These are phyloP conservation scores for Conomelus anceps DNA, from an alignment of 2,888 invertebrate species.

Conservation along the genomic window DNA sequence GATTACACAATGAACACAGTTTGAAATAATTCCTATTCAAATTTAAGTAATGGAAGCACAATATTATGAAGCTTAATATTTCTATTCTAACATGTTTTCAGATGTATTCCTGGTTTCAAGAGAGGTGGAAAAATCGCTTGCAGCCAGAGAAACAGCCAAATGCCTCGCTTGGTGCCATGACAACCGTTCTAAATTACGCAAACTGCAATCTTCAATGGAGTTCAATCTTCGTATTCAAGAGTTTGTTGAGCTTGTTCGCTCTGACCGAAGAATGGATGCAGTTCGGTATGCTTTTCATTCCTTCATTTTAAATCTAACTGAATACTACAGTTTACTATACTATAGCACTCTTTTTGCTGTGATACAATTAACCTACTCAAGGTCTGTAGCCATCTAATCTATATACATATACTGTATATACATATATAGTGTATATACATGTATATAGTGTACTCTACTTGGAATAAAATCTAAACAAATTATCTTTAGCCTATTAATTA, in stretches of 20 bases:
- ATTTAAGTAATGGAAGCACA: no score
- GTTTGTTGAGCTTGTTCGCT: constrained; percentile 89
- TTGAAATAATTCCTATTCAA: no score
- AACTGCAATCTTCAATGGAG: constrained; percentile 91
- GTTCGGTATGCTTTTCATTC: constrained; percentile 51
- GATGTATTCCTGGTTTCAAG: constrained; percentile 78
- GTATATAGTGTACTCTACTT: no score
- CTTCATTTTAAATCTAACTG: neutral
- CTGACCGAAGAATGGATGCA: constrained; percentile 80
- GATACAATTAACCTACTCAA: neutral
- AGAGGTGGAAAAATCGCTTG: constrained; percentile 80
- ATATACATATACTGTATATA: neutral
- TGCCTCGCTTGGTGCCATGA: constrained; percentile 95
- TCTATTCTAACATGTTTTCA: constrained; percentile 38
- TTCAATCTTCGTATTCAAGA: constrained; percentile 90
- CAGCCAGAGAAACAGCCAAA: constrained; percentile 73
- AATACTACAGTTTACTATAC: neutral
- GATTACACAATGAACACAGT: no score
- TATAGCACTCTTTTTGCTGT: neutral
- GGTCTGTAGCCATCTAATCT: no score
- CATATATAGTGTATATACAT: no score
- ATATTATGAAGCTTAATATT: no score
- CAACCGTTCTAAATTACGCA: constrained; percentile 89
- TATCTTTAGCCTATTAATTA: no score
- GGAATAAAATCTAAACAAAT: no score